Evolutionary conservation across 2,113 vertebrate genomes (phyloP), one percentile per base, ranked within the genome.

Genomic region (Motacilla alba): DNA sequence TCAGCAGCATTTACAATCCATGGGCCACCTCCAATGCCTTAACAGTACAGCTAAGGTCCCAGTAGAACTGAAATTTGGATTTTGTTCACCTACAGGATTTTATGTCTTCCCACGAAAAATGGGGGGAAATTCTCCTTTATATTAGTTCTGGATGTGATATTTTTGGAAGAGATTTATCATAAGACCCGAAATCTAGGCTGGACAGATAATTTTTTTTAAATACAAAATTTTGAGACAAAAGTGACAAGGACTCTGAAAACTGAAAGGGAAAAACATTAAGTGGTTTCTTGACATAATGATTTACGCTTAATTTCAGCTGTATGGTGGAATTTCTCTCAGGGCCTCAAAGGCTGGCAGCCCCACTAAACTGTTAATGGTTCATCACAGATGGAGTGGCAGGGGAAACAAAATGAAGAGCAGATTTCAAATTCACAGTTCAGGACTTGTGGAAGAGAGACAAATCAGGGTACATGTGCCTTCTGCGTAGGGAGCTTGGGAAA

Each of bases 371-470:
- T 28, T 89, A 56, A 73, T 58, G 44, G 53, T 39, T 93, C 62
- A 62, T 59, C 83, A 89, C 77, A 91, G 87, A 87, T 93, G 81
- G 87, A 91, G 76, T 87, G 49, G n/a, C 81, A 74, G 56, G 24
- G 19, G 77, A 92, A 28, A 79, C 58, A 94, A 90, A 95, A 92
- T 26, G 37, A 87, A 78, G 52, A 43, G 37, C 26, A 68, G 49
- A 68, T 89, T 95, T 91, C 74, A 76, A 87, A 79, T 72, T 89
- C 87, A 85, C 43, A 69, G 62, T 55, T 94, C 81, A 94, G 47
- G 62, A 94, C 41, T 79, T 75, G 24, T 63, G 67, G 77, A 67
- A 78, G 56, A 70, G 16, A 78, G 80, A 68, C 83, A 89, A 82
- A 87, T n/a, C 64, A 87, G 33, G 69, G 49, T 49, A 56, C 4